Conservation (phyloP, 2,888 invertebrate species). For the Steinernema scapterisci region DNA sequence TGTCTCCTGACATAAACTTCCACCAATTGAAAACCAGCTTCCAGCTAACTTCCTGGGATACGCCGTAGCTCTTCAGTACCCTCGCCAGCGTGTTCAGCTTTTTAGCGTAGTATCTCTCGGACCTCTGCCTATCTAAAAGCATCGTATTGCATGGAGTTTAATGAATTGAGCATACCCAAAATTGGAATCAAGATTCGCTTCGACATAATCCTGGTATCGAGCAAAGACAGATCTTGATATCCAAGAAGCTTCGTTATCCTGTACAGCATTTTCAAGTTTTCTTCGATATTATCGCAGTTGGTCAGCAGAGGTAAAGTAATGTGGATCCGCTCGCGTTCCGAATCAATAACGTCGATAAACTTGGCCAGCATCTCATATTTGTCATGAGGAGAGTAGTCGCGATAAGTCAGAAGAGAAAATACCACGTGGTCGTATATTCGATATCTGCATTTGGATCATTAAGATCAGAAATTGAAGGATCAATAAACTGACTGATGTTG, state of each 20-base stretch:
- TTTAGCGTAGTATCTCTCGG: no score
- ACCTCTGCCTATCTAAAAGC: no score
- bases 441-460: conserved; percentile 29
- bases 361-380: conserved; percentile 46
- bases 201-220: conserved; percentile 40
- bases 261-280: conserved; percentile 46
- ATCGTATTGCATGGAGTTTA: not conserved
- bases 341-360: conserved; percentile 53
- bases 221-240: conserved; percentile 45
- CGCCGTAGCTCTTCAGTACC: conserved; percentile 21
- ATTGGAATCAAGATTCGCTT: conserved; percentile 45
- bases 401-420: conserved; percentile 45
- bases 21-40: conserved; percentile 25
- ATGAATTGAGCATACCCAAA: conserved; percentile 38
- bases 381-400: conserved; percentile 44
- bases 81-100: conserved; percentile 11
- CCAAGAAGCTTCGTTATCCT: conserved; percentile 45
- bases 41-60: conserved; percentile 10
- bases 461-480: not conserved
- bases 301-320: conserved; percentile 51
- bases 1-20: not conserved
- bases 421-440: conserved; percentile 52
- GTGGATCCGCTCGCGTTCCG: conserved; percentile 48
- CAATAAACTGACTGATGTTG: conserved; percentile 35
- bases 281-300: conserved; percentile 35